Conservation (phyloP, 2,113 vertebrate species). For the Phainopepla nitens region DNA sequence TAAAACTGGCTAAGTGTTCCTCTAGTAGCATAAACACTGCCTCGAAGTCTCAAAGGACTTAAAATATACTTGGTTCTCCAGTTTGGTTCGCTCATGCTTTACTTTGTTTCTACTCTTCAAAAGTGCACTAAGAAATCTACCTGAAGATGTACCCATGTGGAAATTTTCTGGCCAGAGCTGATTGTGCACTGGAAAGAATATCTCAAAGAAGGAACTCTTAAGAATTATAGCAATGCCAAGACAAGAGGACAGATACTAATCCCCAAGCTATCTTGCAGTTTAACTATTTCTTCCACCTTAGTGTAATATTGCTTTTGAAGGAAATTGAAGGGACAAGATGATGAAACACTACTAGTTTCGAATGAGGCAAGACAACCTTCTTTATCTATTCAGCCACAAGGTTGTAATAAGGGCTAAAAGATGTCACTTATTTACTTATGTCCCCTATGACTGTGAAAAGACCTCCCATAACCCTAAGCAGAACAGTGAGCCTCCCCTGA, state of each 20-base stretch:
- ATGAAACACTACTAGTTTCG: background rate
- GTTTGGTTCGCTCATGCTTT: background rate
- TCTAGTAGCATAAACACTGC: background rate
- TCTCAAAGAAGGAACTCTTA: background rate
- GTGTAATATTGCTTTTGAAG: background rate
- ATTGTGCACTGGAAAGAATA: background rate
- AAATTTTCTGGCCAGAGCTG: background rate
- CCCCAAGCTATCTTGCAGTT: background rate
- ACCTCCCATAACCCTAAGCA: background rate
- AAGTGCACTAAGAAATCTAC: background rate
- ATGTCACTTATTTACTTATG: background rate
- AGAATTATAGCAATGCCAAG: background rate
- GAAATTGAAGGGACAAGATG: background rate
- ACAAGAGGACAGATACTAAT: background rate
- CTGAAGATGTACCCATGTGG: rapidly evolving
- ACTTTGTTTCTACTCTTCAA: background rate
- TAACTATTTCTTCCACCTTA: background rate
- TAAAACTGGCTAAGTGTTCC: background rate
- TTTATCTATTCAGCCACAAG: background rate
- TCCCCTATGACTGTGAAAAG: background rate
- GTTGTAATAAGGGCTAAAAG: background rate
- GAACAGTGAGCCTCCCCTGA: background rate
- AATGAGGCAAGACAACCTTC: background rate
- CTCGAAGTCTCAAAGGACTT: background rate
- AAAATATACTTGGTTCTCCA: background rate